Conservation (phyloP, 2,888 invertebrate genomes). For the Latrodectus hesperus region DNA sequence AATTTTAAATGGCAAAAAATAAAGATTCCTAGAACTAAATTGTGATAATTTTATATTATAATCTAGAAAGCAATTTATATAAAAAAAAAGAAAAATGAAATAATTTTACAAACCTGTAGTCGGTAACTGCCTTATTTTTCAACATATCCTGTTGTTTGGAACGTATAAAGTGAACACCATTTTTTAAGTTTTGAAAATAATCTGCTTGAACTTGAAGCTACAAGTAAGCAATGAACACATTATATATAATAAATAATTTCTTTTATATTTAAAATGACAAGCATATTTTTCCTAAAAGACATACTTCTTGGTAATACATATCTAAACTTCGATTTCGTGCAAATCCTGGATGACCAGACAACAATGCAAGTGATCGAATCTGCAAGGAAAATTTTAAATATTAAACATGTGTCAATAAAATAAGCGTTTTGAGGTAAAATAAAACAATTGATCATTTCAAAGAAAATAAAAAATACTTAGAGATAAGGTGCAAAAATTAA, state of each 20-base stretch:
- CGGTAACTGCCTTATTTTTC: conserved; percentile 36
- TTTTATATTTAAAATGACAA: background rate
- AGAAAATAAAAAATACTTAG: too few relatives aligned
- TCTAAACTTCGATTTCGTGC: conserved; percentile 53
- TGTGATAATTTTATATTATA: too few relatives aligned
- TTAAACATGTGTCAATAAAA: background rate
- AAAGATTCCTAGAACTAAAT: too few relatives aligned
- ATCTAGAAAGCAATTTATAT: background rate
- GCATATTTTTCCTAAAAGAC: background rate
- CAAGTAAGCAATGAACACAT: background rate
- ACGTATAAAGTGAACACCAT: conserved; percentile 64
- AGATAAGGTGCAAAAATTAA: too few relatives aligned
- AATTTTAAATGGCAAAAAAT: too few relatives aligned
- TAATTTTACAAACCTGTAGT: conserved; percentile 49
- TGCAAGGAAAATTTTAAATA: conserved; percentile 4
- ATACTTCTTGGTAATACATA: conserved; percentile 68
- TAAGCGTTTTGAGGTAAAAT: too few relatives aligned
- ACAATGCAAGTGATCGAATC: conserved; percentile 59
- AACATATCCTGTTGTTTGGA: conserved; percentile 67
- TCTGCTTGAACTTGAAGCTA: conserved; percentile 58
- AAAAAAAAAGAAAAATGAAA: background rate
- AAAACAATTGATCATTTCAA: too few relatives aligned
- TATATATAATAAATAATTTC: background rate
- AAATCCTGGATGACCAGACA: conserved; percentile 66
- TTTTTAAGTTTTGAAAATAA: conserved; percentile 67